phyloP scores from a whole-genome alignment of 2,797 vertebrate species.

The Premnoplex brunnescens region DNA sequence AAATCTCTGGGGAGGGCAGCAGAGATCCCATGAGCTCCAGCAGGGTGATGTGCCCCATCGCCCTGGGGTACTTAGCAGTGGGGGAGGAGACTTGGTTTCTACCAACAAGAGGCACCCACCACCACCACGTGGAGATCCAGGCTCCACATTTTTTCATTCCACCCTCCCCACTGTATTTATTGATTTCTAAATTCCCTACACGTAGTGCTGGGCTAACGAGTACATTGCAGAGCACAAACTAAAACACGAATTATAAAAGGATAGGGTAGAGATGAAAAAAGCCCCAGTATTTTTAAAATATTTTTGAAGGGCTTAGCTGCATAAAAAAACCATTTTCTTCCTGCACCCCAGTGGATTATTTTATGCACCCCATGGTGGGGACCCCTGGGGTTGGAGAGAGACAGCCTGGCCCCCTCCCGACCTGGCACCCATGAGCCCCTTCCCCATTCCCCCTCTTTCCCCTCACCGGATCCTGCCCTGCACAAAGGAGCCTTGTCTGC shows the following conservation, averaged over 20 bases:
- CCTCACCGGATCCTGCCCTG: fast-evolving
- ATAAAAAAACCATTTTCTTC: neutral
- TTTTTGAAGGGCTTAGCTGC: neutral
- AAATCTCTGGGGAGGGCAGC: neutral
- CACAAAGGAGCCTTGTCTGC: slow-evolving; percentile 39
- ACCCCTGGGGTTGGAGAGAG: neutral
- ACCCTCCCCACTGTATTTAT: neutral
- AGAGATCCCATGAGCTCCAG: fast-evolving
- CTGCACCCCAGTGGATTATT: fast-evolving
- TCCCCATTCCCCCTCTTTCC: fast-evolving
- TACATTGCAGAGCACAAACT: neutral
- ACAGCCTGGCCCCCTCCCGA: fast-evolving
- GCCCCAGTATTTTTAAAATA: fast-evolving
- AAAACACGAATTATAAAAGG: neutral
- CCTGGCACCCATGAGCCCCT: fast-evolving
- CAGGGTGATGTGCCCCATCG: fast-evolving
- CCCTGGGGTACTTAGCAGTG: neutral
- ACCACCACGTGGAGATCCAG: fast-evolving
- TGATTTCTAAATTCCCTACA: neutral
- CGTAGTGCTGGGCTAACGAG: neutral
- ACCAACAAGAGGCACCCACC: neutral
- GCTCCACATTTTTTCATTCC: neutral
- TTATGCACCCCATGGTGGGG: fast-evolving
- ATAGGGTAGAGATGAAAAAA: neutral
- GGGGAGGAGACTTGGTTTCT: neutral